Evolutionary conservation across 2,888 invertebrate genomes (phyloP), one percentile per base, ranked within the genome.

Genomic region (Caenorhabditis uteleia): DNA sequence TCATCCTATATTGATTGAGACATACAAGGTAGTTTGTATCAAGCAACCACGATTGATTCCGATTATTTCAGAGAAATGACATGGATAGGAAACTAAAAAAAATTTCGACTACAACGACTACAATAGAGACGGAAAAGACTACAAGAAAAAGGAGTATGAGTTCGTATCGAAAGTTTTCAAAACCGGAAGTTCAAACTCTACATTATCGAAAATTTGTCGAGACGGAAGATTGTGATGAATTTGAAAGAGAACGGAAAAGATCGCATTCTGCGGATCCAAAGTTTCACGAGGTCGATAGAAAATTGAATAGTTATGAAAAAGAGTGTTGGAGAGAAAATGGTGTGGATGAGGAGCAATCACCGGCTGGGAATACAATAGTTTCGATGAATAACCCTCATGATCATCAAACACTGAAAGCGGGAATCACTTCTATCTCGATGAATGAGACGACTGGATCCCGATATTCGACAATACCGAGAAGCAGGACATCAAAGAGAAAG

Each of bases 161-260:
- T 61, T 49, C 54, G 51, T 45, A 12, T 44, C 54, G 18, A 36
- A 53, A 45, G 23, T 18, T 18, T 8, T 8, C 33, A 16, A 55
- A 44, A 54, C 62, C 62, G 14, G 53, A 57, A 57, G 62, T 64
- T 29, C 53, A 48, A 20, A 64, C 62, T 16, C 57, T 64, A 12
- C 57, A 64, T 29, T 64, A 64, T 23, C 56, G 62, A 23, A 64
- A 64, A 33, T 64, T 64, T 38, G 55, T 64, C 2, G 62, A 64
- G 5, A 46, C 33, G 3, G 18, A 31, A 20, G 27, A 43, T n/a
- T n/a, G n/a, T 25, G 57, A 64, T 26, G 57, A 62, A 20, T 45
- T 21, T 7, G 38, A 38, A 20, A 25, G 20, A 21, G 48, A 38
- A 38, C 14, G 20, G 2, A 7, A 10, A 4, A 5, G 27, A 44